Evolutionary conservation across 2,113 vertebrate species (phyloP).

Genomic region (Chiloscyllium plagiosum): DNA sequence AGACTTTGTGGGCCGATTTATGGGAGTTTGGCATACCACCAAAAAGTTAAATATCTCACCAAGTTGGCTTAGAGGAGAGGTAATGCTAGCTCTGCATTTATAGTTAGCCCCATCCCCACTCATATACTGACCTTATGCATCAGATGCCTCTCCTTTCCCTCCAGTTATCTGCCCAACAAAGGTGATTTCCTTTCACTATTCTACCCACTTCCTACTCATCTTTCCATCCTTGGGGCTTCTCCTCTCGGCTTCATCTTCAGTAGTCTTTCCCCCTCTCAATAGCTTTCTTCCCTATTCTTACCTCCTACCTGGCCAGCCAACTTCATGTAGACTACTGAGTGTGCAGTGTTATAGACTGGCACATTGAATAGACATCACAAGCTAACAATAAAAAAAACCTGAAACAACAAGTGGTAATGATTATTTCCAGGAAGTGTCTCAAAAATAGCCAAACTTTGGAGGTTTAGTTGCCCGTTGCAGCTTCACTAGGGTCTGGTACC

Average conservation of each 20-base stretch:
- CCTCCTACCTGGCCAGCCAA: neutral
- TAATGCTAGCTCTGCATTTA: neutral
- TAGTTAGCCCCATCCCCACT: neutral
- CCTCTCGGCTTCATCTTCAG: neutral
- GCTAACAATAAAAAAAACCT: neutral
- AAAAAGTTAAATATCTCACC: neutral
- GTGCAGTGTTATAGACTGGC: neutral
- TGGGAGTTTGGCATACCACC: neutral
- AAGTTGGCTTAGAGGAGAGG: neutral
- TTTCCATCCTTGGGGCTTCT: neutral
- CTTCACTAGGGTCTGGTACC: neutral
- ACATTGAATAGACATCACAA: neutral
- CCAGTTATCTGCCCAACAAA: neutral
- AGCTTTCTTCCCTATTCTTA: neutral
- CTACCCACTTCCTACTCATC: neutral
- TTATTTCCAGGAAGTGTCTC: neutral
- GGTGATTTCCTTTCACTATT: neutral
- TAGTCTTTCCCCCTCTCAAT: neutral
- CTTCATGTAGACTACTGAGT: neutral
- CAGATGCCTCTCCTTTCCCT: neutral
- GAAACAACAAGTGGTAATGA: neutral
- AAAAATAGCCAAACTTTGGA: neutral
- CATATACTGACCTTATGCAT: neutral
- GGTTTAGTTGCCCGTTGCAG: neutral
- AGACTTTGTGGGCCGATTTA: neutral